A percentile compares a stretch with the other conserved stretches of the same genome.
phyloP scores from a whole-genome alignment of 2,888 invertebrate genomes.

The Lobophora halterata region DNA sequence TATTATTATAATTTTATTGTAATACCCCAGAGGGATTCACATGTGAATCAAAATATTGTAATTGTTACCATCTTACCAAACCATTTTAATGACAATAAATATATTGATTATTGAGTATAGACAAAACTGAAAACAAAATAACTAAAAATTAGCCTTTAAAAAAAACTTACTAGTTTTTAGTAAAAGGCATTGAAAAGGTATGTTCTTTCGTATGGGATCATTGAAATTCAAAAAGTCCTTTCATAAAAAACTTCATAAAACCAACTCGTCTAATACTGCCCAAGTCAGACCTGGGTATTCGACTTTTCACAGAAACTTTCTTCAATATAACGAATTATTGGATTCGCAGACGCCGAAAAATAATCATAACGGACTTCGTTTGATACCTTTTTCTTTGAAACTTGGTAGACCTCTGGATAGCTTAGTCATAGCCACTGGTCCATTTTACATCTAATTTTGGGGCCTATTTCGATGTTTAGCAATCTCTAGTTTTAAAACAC shows the following conservation, averaged over 20 bases:
- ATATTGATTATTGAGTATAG: too few relatives aligned
- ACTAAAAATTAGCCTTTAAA: too few relatives aligned
- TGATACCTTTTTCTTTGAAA: conserved; percentile 54
- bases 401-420: conserved; percentile 25
- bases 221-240: conserved; percentile 31
- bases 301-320: conserved; percentile 63
- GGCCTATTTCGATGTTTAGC: too few relatives aligned
- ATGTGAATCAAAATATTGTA: too few relatives aligned
- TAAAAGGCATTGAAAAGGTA: not conserved
- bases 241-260: conserved; percentile 39
- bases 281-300: conserved; percentile 60
- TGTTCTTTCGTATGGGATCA: conserved; percentile 25
- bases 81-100: too few relatives aligned
- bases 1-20: too few relatives aligned
- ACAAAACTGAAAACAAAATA: too few relatives aligned
- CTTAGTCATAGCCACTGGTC: not conserved
- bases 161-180: too few relatives aligned
- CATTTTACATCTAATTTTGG: not conserved
- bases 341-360: conserved; percentile 59
- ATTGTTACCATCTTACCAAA: too few relatives aligned
- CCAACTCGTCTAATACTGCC: conserved; percentile 60
- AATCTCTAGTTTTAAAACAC: too few relatives aligned
- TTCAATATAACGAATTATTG: conserved; percentile 76
- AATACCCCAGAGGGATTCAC: too few relatives aligned
- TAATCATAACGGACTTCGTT: conserved; percentile 56